phyloP scores from a whole-genome alignment of 2,797 vertebrate genomes.

The Danio aesculapii region DNA sequence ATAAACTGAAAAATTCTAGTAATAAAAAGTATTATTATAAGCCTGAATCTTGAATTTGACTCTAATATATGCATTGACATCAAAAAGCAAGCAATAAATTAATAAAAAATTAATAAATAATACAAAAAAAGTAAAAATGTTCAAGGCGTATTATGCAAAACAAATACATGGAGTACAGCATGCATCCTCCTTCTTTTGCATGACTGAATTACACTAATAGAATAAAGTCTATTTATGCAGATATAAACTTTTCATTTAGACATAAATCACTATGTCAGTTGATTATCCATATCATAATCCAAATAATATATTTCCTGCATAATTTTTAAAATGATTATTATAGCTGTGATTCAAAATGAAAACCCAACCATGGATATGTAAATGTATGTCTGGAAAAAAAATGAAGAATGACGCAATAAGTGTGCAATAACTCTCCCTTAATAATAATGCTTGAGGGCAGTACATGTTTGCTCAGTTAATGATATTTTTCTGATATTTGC shows the following conservation, averaged over 20 bases:
- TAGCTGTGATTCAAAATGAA: neutral
- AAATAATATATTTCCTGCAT: no score
- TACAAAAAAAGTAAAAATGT: neutral
- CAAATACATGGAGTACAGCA: neutral
- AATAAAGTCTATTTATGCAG: neutral
- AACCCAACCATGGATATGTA: neutral
- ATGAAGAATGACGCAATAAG: neutral
- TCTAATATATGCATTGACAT: no score
- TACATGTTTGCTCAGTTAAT: slow-evolving; percentile 20
- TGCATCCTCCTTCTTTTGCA: neutral
- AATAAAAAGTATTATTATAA: no score
- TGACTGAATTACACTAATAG: neutral
- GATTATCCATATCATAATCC: neutral
- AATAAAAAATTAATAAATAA: neutral
- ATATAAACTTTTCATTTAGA: neutral
- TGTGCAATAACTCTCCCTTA: neutral
- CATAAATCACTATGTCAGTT: neutral
- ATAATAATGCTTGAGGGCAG: neutral
- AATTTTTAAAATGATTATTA: neutral
- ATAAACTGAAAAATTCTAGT: no score
- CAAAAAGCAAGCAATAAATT: no score
- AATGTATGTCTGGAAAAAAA: neutral
- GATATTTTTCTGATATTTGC: slow-evolving; percentile 23
- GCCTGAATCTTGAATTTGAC: no score
- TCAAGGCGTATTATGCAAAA: neutral